These are phyloP conservation scores for Rhizoglyphus robini DNA, from an alignment of 1,140 invertebrate species.

Conservation along the genomic window DNA sequence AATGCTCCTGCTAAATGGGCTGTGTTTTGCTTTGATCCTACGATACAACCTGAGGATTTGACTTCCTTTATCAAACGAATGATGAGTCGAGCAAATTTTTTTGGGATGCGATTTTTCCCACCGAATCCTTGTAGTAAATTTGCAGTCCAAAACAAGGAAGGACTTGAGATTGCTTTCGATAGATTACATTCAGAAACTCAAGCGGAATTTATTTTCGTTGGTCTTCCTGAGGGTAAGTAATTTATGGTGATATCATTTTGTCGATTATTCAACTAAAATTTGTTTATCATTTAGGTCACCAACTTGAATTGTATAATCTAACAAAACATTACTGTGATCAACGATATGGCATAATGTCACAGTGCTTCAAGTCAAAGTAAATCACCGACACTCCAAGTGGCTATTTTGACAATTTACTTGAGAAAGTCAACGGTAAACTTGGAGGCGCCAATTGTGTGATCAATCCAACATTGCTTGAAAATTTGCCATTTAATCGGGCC, in stretches of 20 bases:
- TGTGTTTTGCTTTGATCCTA: not conserved
- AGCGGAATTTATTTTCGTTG: not conserved
- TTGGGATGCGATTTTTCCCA: not conserved
- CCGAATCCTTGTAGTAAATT: not conserved
- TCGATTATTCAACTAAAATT: no score
- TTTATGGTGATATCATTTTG: not conserved
- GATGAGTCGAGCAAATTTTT: not conserved
- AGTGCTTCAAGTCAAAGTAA: slow-evolving; percentile 51
- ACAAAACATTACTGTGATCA: slow-evolving; percentile 63
- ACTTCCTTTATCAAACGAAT: not conserved
- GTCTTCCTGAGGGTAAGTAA: not conserved
- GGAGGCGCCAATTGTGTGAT: slow-evolving; percentile 62
- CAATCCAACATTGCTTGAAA: slow-evolving; percentile 29
- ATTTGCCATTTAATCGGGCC: not conserved
- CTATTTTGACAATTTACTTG: slow-evolving; percentile 55
- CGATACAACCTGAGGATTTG: not conserved
- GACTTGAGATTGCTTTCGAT: not conserved
- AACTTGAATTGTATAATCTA: slow-evolving; percentile 28
- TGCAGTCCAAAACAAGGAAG: not conserved
- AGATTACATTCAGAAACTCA: not conserved
- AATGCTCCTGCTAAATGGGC: not conserved
- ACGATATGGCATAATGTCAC: slow-evolving; percentile 56
- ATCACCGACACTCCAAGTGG: slow-evolving; percentile 37
- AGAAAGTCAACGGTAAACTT: slow-evolving; percentile 73
- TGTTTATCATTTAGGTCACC: not conserved